Evolutionary conservation across 2,113 vertebrate species (phyloP).

Genomic region (Eretmochelys imbricata): DNA sequence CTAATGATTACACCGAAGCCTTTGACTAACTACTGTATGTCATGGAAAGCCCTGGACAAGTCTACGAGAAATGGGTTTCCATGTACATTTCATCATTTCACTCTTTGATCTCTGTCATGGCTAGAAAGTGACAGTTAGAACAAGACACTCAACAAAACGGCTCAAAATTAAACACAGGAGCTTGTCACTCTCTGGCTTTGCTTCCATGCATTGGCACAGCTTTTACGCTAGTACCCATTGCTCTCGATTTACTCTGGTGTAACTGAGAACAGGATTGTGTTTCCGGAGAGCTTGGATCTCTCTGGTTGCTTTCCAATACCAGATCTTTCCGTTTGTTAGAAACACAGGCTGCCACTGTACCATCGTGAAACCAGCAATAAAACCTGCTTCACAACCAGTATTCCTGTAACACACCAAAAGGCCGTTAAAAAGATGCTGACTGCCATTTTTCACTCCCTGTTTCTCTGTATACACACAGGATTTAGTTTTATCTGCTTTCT

Average conservation of each 20-base stretch:
- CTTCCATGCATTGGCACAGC: not conserved
- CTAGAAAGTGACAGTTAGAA: not conserved
- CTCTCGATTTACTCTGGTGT: not conserved
- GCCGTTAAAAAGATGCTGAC: slow-evolving; percentile 58
- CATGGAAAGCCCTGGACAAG: not conserved
- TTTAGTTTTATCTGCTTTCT: slow-evolving; percentile 51
- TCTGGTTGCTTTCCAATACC: not conserved
- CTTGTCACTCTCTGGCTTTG: not conserved
- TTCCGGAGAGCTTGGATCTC: not conserved
- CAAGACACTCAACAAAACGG: not conserved
- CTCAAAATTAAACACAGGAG: not conserved
- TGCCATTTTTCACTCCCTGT: slow-evolving; percentile 59
- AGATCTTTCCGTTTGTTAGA: not conserved
- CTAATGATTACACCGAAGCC: not conserved
- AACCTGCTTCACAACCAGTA: rapidly evolving
- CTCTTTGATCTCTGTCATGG: not conserved
- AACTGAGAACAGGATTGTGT: not conserved
- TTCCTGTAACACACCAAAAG: not conserved
- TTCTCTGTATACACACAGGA: slow-evolving; percentile 57
- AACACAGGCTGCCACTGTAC: too few relatives aligned
- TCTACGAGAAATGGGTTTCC: not conserved
- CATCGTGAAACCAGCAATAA: not conserved
- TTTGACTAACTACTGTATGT: not conserved
- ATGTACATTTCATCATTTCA: not conserved
- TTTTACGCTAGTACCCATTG: not conserved